Conservation (phyloP, 2,113 vertebrate genomes). For the Calonectris borealis region DNA sequence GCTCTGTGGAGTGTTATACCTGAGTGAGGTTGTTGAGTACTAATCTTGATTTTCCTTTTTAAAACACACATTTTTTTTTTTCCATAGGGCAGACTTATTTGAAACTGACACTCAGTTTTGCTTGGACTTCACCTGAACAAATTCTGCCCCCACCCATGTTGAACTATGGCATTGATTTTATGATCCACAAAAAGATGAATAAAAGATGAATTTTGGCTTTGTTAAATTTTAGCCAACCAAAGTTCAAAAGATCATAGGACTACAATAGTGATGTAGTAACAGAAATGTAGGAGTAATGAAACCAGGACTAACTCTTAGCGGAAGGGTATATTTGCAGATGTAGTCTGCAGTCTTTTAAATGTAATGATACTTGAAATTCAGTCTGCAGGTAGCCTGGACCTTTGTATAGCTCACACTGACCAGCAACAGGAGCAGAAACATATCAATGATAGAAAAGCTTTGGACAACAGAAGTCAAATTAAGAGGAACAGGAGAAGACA, state of each 20-base stretch:
- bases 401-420: neutral
- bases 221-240: neutral
- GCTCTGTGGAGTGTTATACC: neutral
- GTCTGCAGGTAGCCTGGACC: neutral
- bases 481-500: neutral
- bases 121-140: neutral
- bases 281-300: neutral
- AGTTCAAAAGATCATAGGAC: neutral
- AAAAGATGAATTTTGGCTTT: neutral
- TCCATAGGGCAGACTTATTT: fast-evolving
- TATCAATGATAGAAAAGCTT: neutral
- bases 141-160: neutral
- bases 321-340: neutral
- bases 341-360: neutral
- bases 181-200: neutral
- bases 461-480: neutral
- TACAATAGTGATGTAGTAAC: neutral
- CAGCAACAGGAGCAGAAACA: neutral
- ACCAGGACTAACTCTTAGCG: neutral
- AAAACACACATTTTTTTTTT: fast-evolving
- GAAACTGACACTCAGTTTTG: neutral
- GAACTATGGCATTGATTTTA: neutral
- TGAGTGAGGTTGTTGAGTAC: neutral
- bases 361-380: neutral
- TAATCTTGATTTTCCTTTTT: neutral